Evolutionary conservation across 2,888 invertebrate species (phyloP).

Genomic region (Antheraea yamamai): DNA sequence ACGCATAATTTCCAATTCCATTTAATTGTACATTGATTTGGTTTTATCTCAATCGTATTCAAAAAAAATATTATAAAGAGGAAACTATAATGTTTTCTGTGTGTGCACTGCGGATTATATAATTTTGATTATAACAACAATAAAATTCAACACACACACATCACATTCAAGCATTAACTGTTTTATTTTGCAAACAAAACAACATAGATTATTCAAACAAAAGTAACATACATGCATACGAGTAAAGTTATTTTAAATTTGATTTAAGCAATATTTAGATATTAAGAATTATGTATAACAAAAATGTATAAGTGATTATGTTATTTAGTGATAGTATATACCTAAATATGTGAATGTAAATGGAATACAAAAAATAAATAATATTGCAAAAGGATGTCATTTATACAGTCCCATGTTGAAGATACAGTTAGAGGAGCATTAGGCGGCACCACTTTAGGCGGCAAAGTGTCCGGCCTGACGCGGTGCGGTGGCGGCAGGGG

Average conservation of each 20-base stretch:
- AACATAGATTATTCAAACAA: background rate
- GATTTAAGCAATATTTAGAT: background rate
- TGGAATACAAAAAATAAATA: background rate
- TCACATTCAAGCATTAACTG: background rate
- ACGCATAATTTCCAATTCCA: background rate
- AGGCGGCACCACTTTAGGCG: constrained; percentile 43
- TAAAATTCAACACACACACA: background rate
- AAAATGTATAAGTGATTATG: background rate
- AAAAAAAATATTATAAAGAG: background rate
- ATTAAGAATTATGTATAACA: background rate
- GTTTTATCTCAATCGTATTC: background rate
- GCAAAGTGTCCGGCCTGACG: constrained; percentile 34
- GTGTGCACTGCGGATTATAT: background rate
- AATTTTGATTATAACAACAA: background rate
- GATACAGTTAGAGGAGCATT: constrained; percentile 58
- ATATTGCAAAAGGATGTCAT: constrained; percentile 9
- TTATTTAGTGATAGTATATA: background rate
- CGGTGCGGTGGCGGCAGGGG: background rate
- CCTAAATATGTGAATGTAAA: background rate
- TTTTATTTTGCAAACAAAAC: background rate
- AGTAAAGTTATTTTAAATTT: background rate
- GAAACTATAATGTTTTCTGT: background rate
- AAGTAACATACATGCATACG: background rate
- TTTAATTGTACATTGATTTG: background rate
- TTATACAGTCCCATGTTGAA: constrained; percentile 41